Evolutionary conservation across 2,797 vertebrate species (phyloP), one percentile per base, ranked within the genome.

Genomic region (Caiman crocodilus): DNA sequence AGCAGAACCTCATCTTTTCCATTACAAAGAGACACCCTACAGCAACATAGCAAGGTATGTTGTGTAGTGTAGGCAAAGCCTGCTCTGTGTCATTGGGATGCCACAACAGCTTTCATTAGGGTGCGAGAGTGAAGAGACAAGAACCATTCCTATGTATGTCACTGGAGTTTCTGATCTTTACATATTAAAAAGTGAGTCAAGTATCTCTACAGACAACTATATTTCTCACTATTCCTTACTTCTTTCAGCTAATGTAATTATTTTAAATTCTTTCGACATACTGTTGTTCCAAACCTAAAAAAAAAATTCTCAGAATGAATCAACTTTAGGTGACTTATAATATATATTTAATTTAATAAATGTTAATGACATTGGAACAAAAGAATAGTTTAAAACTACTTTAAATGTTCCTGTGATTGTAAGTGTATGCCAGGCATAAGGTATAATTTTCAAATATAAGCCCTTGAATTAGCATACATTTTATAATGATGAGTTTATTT

Each of bases 381-480:
- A 94, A 73, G 58, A 93, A 90, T 28, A 65, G 30, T 78, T 91
- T 92, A 82, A 89, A 91, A 85, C 74, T 83, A 82, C 4, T 94
- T 89, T 73, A 88, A 76, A 94, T 50, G 26, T 89, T 90, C 94
- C n/a, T 91, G 11, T 90, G 92, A 95, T 32, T 77, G 56, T 96
- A 61, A 84, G 1, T 56, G 2, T 93, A 42, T 90, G 50, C 20
- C 92, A 57, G 79, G 65, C 55, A 88, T 69, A 95, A 90, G n/a
- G 63, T 93, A 26, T 87, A 93, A 91, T 95, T 94, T 96, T 96
- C 88, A 90, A 92, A 90, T 93, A 85, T 94, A 94, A 87, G 90
- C 58, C 95, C 59, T 89, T 90, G 79, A 93, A 95, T 17, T 71
- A 2, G 0, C 57, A 32, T 15, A 30, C 82, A 61, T 82, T 90